Conservation (phyloP, 2,113 vertebrate species). For the Calonectris borealis region DNA sequence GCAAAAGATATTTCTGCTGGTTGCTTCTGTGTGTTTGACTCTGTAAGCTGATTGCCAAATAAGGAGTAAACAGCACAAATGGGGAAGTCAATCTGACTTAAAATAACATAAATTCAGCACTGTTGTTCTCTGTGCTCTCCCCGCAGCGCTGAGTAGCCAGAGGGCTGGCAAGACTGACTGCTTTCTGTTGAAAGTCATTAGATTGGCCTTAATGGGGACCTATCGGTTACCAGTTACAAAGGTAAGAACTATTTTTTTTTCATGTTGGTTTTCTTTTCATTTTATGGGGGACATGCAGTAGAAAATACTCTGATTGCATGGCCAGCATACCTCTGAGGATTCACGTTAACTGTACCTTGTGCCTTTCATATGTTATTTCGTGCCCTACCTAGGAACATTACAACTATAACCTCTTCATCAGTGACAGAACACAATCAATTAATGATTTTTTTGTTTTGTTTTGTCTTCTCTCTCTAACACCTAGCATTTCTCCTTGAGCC, state of each 20-base stretch:
- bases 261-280: not conserved
- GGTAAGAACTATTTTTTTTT: not conserved
- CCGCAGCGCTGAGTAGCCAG: not conserved
- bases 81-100: not conserved
- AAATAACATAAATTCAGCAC: not conserved
- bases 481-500: not conserved
- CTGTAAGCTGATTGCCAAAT: not conserved
- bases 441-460: not conserved
- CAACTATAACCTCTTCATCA: not conserved
- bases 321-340: not conserved
- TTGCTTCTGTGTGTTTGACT: not conserved
- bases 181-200: not conserved
- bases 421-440: not conserved
- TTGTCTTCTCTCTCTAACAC: not conserved
- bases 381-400: not conserved
- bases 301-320: not conserved
- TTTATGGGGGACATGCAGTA: not conserved
- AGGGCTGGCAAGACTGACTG: not conserved
- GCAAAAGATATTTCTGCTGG: not conserved
- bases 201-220: not conserved
- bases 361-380: not conserved
- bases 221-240: not conserved
- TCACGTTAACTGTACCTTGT: not conserved
- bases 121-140: not conserved
- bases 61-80: not conserved